phyloP scores from a whole-genome alignment of 2,888 invertebrate species.

The Lochmaea crataegi region DNA sequence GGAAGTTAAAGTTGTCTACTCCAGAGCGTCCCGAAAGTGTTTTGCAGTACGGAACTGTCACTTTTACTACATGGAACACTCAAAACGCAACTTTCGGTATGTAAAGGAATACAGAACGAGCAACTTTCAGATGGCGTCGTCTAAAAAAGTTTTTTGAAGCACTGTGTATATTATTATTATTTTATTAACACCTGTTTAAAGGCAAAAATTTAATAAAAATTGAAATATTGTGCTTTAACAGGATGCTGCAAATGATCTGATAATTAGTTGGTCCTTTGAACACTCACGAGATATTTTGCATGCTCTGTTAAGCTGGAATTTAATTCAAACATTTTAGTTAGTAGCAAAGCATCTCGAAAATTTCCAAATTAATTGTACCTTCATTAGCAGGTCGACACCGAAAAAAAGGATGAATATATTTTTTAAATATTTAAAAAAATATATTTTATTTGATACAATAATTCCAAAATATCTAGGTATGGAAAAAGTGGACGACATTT shows the following conservation, averaged over 20 bases:
- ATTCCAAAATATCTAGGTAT: too few relatives aligned
- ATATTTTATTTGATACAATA: too few relatives aligned
- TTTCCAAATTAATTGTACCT: constrained; percentile 13
- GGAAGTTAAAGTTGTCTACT: too few relatives aligned
- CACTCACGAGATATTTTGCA: constrained; percentile 18
- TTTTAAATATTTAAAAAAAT: not conserved
- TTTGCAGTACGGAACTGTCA: too few relatives aligned
- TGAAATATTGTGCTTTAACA: constrained; percentile 5
- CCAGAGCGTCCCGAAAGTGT: too few relatives aligned
- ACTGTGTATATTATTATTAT: not conserved
- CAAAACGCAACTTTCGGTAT: too few relatives aligned
- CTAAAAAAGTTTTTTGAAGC: not conserved
- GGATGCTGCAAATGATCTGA: constrained; percentile 2
- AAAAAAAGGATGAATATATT: not conserved
- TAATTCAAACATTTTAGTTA: constrained; percentile 35
- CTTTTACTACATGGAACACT: too few relatives aligned
- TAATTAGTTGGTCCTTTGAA: constrained; percentile 31
- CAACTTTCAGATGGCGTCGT: too few relatives aligned
- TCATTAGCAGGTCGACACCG: not conserved
- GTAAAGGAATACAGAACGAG: too few relatives aligned
- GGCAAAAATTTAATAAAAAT: not conserved
- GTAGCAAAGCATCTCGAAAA: constrained; percentile 33
- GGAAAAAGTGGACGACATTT: too few relatives aligned
- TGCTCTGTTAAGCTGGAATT: constrained; percentile 36
- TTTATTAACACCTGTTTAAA: not conserved